Conservation (phyloP, 92 coral and sea anemone species). For the Meandrina meandrites region DNA sequence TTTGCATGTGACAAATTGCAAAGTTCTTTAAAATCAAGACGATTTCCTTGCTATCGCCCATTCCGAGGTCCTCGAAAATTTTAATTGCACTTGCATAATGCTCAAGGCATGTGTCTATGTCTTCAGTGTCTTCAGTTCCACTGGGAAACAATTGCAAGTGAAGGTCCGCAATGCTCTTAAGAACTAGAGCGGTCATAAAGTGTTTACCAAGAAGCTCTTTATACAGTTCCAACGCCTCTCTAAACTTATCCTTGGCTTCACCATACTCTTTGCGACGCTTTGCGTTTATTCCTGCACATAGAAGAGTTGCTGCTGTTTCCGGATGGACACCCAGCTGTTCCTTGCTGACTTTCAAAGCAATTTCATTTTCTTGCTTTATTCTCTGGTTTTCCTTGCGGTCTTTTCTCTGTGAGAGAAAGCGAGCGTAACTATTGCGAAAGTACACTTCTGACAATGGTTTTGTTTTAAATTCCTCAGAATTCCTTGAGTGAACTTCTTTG, state of each 20-base stretch:
- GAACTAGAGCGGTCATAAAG: constrained; percentile 10
- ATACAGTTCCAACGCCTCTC: not conserved
- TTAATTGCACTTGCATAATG: constrained; percentile 6
- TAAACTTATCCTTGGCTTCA: not conserved
- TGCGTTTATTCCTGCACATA: constrained; percentile 10
- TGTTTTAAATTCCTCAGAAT: not conserved
- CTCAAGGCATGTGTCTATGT: not conserved
- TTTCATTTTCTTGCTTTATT: not conserved
- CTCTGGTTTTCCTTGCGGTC: not conserved
- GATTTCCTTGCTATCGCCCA: constrained; percentile 3
- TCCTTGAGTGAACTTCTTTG: not conserved
- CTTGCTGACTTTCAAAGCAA: not conserved
- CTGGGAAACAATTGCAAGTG: not conserved
- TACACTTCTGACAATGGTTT: not conserved
- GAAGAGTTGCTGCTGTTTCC: constrained; percentile 21
- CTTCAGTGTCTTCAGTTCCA: too few relatives aligned
- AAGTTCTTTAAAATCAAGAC: constrained; percentile 27
- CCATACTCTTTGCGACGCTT: not conserved
- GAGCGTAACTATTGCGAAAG: constrained; percentile 7
- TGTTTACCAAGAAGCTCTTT: constrained; percentile 9
- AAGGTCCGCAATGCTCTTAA: not conserved
- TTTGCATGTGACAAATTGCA: constrained; percentile 21
- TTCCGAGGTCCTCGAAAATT: constrained; percentile 18
- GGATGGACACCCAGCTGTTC: constrained; percentile 5
- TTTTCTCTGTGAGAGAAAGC: constrained; percentile 2